Base-by-base conservation (phyloP, 2,113 vertebrate genomes). In the Cyphomyrus plagiostoma region DNA sequence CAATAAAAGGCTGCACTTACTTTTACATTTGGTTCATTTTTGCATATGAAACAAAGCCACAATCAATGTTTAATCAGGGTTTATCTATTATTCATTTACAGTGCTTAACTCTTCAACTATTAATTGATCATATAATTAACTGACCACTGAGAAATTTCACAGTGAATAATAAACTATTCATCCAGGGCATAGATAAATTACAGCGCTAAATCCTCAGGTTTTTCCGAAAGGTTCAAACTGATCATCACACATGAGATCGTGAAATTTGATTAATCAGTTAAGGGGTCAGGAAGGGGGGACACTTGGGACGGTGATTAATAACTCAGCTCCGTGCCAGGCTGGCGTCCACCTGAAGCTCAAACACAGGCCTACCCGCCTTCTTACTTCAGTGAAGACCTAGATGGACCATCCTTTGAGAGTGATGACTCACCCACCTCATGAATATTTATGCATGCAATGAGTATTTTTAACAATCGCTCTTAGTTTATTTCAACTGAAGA, bases 401-500 rank as follows among this genome's bases (percentile, higher is more conserved):
- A 87, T 56, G 50, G 50, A 35, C 50, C 13, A n/a, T 53, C 48
- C 85, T 87, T 87, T 53, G 50, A 35, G 85, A 35, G 26, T 10
- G n/a, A 87, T 87, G 85, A 87, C 26, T 87, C 85, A 87, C 50
- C 85, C 17, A 6, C 15, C 85, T 87, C 49, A 53, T 87, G 50
- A 52, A 87, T 87, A 87, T 87, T 87, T 87, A 87, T 87, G 49
- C 26, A 26, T 7, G 11, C 84, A 17, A 86, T 52, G 84, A 86
- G 49, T 86, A 87, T 87, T 87, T 87, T 87, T 87, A 87, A 87
- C 85, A 87, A 53, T 87, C 85, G 30, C 85, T 87, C 50, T 53
- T 87, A 87, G 85, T 87, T 87, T 87, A 87, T 87, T 87, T 87
- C 26, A 87, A 87, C 85, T 35, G 56, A 87, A 87, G 85, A 53